Base-by-base conservation (phyloP, 2,113 vertebrate genomes). In the Xyrauchen texanus region DNA sequence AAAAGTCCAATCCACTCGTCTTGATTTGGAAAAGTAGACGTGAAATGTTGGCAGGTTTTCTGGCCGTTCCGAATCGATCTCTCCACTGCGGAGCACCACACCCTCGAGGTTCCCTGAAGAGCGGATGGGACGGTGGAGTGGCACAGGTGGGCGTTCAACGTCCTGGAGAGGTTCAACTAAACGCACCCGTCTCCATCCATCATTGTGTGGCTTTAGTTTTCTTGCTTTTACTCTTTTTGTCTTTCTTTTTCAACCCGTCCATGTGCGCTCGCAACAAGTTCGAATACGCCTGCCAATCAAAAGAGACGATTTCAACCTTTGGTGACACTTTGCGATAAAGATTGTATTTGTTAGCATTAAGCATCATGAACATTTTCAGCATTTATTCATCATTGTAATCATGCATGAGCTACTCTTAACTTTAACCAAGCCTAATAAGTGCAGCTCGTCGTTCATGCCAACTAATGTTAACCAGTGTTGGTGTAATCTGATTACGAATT, bases 161-260 rank as follows among this genome's bases (percentile, higher is more conserved):
- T 77, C 80, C 15, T 74, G 45, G 57, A 73, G 15, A 62, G 70
- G 46, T 8, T 46, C n/a, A 73, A 84, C 81, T 79, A 84, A 85
- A 71, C 65, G 52, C 10, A 58, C 55, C 55, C n/a, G 6, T 15
- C 21, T 34, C 21, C 21, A 60, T 70, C 70, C 21, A n/a, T 98
- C 94, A 98, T 89, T 98, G 95, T 0, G 95, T 96, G 81, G 98
- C 95, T 94, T 98, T 98, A 85, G 92, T 96, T 89, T 99, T 99
- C 94, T 99, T 99, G 86, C 90, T 96, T 93, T 98, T 99, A 91
- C 94, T 98, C 90, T 98, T 99, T 87, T 98, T 99, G 89, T 99
- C 98, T 87, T 98, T 97, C 91, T 99, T 99, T 93, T 99, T 99
- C 85, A 99, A 92, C 63, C 98, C 98, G 44, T 99, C 98, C 94